Evolutionary conservation across 2,113 vertebrate species (phyloP).

Genomic region (Pelusios castaneus): DNA sequence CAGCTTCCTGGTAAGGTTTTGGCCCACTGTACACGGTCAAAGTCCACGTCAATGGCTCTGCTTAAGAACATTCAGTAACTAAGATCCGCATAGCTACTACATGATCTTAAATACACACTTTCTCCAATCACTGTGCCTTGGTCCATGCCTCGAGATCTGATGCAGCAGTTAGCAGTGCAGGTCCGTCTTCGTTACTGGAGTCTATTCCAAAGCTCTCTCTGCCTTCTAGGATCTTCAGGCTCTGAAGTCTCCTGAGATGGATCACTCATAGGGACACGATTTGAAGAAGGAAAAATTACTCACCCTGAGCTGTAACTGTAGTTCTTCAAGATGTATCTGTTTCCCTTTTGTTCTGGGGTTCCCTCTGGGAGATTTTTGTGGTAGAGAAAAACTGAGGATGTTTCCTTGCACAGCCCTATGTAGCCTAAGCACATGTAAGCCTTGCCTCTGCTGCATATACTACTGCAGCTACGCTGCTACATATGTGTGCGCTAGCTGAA

Average conservation of each 20-base stretch:
- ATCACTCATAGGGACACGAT: not conserved
- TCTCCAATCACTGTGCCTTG: not conserved
- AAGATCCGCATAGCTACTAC: not conserved
- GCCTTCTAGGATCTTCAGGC: not conserved
- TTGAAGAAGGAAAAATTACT: not conserved
- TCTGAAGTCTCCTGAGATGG: not conserved
- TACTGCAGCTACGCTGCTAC: not conserved
- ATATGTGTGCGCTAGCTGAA: not conserved
- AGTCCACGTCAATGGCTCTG: not conserved
- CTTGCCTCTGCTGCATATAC: not conserved
- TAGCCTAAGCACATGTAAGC: not conserved
- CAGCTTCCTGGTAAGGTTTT: not conserved
- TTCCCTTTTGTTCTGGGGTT: not conserved
- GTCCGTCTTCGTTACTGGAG: not conserved
- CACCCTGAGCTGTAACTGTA: not conserved
- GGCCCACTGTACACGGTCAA: not conserved
- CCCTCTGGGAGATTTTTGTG: not conserved
- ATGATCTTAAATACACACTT: not conserved
- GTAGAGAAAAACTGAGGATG: not conserved
- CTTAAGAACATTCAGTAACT: not conserved
- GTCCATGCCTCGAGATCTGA: not conserved
- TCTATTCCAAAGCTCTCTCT: not conserved
- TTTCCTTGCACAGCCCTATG: not conserved
- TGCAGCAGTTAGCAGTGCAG: not conserved
- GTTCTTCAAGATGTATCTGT: not conserved